Conservation (phyloP, 2,888 invertebrate species). For the Zootermopsis nevadensis region DNA sequence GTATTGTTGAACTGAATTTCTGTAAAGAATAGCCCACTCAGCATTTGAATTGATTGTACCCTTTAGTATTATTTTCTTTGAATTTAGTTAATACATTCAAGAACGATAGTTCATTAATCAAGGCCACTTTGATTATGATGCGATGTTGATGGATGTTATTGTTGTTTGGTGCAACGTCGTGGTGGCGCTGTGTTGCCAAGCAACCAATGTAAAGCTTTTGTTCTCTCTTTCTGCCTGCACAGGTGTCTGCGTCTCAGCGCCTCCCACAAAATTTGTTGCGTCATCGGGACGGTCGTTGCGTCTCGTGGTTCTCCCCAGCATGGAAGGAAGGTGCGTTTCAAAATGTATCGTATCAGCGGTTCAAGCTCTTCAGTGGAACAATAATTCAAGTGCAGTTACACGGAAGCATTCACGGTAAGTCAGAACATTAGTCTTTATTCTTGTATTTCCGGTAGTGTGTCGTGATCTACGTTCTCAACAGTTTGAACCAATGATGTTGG, state of each 20-base stretch:
- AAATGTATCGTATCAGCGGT: background rate
- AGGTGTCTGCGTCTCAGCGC: constrained; percentile 17
- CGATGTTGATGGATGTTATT: constrained; percentile 5
- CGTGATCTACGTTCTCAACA: too few species aligned
- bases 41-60: background rate
- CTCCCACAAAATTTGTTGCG: background rate
- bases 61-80: background rate
- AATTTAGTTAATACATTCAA: background rate
- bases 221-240: background rate
- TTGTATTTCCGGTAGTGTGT: too few species aligned
- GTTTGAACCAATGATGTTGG: too few species aligned
- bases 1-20: background rate
- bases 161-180: background rate
- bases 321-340: background rate
- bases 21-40: background rate
- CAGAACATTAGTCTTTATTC: too few species aligned
- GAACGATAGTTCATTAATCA: constrained; percentile 1
- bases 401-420: too few species aligned
- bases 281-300: background rate
- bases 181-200: background rate
- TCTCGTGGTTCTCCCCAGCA: background rate
- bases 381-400: too few species aligned
- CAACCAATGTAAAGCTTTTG: background rate
- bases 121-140: background rate
- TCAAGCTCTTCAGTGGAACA: too few species aligned